phyloP scores from a whole-genome alignment of 2,113 vertebrate genomes.

The Cervus canadensis region DNA sequence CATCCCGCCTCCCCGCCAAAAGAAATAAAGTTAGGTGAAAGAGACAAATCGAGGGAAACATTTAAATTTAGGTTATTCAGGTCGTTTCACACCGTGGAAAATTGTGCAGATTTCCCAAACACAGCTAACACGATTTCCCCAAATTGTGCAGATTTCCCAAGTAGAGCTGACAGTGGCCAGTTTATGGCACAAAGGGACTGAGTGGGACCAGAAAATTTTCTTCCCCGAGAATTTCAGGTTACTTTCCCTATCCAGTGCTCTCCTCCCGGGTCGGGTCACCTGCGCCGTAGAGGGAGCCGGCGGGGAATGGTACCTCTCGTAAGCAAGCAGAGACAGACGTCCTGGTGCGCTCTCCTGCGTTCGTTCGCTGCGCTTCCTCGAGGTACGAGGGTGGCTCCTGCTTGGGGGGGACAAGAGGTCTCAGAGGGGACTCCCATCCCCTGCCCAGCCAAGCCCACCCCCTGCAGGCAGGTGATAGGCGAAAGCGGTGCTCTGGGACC shows the following conservation, averaged over 20 bases:
- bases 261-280: neutral
- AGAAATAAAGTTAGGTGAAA: neutral
- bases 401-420: neutral
- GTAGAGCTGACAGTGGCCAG: neutral
- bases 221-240: neutral
- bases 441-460: neutral
- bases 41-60: neutral
- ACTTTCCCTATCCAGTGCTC: neutral
- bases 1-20: fast-evolving
- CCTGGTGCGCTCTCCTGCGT: neutral
- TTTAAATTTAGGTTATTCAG: neutral
- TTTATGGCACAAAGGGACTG: neutral
- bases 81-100: neutral
- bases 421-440: neutral
- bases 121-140: neutral
- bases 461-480: neutral
- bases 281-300: neutral
- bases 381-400: neutral
- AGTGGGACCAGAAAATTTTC: neutral
- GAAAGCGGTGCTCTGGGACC: neutral
- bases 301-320: neutral
- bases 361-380: neutral
- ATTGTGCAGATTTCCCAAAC: neutral
- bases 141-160: neutral
- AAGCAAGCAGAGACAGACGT: neutral